Percentiles rank a stretch among this genome's conserved stretches.
Evolutionary conservation across 2,113 vertebrate genomes (phyloP).

Genomic region (Anhinga rufa): DNA sequence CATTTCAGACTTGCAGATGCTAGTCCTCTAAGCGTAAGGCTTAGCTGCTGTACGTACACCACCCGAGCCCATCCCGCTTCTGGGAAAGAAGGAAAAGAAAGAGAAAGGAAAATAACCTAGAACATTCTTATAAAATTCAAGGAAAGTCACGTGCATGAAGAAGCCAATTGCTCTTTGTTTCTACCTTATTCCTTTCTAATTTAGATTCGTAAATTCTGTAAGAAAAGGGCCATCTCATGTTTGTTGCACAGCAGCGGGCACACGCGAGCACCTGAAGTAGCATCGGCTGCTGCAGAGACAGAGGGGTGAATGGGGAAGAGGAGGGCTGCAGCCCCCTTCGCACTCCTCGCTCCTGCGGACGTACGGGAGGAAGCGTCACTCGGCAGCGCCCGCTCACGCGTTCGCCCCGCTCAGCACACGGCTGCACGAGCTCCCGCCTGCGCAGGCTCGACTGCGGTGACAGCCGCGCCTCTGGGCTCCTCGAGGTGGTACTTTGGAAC

Average conservation of each 20-base stretch:
- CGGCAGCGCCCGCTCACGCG: rapidly evolving
- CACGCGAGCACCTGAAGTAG: neutral
- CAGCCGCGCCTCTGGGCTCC: neutral
- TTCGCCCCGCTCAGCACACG: neutral
- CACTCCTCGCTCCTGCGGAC: neutral
- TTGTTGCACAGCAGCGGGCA: neutral
- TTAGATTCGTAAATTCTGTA: neutral
- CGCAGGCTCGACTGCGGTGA: rapidly evolving
- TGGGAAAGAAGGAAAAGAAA: neutral
- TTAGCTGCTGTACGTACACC: neutral
- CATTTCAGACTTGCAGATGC: neutral
- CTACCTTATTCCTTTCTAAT: neutral
- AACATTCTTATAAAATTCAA: neutral
- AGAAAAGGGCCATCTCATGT: neutral
- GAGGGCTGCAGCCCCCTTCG: neutral
- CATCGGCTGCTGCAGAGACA: neutral
- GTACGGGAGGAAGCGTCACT: rapidly evolving
- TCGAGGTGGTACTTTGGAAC: neutral
- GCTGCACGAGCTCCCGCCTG: neutral
- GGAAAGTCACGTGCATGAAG: neutral
- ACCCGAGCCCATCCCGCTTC: neutral
- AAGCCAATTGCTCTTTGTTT: neutral
- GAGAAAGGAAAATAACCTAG: neutral
- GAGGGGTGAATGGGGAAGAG: rapidly evolving
- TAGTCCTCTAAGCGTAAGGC: neutral